Conservation (phyloP, 2,888 invertebrate genomes). For the Apeira syringaria region DNA sequence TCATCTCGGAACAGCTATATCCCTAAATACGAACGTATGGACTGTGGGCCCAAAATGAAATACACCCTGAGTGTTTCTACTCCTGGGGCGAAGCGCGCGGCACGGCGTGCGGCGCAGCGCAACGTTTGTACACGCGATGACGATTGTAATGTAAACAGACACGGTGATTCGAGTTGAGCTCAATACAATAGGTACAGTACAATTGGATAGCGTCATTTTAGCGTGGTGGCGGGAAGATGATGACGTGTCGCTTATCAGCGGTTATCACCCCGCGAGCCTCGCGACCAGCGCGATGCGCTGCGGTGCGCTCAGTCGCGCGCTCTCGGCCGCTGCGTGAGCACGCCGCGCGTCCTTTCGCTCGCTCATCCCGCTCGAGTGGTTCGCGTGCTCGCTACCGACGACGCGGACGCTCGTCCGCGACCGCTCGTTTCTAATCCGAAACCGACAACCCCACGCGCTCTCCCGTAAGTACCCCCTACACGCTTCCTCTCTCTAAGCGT, state of each 20-base stretch:
- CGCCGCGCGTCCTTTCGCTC: conserved; percentile 32
- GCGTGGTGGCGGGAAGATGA: conserved; percentile 41
- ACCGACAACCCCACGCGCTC: conserved; percentile 1
- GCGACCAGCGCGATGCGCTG: too few species aligned
- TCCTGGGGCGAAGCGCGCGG: too few species aligned
- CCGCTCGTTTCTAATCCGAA: neutral
- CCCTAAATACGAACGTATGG: too few species aligned
- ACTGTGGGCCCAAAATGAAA: too few species aligned
- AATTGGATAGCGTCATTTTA: conserved; percentile 37
- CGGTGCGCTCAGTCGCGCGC: conserved; percentile 56
- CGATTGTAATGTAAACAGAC: too few species aligned
- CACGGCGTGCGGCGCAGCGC: too few species aligned
- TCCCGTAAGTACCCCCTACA: conserved; percentile 1
- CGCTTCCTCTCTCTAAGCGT: neutral
- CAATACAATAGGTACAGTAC: neutral
- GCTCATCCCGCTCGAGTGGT: neutral
- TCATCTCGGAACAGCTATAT: too few species aligned
- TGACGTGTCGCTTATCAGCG: conserved; percentile 72
- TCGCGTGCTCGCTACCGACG: conserved; percentile 23
- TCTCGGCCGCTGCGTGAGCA: conserved; percentile 56
- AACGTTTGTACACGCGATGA: too few species aligned
- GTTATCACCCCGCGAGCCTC: conserved; percentile 74
- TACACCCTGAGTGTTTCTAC: too few species aligned
- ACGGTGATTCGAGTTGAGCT: too few species aligned
- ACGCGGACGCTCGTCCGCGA: conserved; percentile 25